Evolutionary conservation across 1,140 invertebrate genomes (phyloP).

Genomic region (Bombus huntii): DNA sequence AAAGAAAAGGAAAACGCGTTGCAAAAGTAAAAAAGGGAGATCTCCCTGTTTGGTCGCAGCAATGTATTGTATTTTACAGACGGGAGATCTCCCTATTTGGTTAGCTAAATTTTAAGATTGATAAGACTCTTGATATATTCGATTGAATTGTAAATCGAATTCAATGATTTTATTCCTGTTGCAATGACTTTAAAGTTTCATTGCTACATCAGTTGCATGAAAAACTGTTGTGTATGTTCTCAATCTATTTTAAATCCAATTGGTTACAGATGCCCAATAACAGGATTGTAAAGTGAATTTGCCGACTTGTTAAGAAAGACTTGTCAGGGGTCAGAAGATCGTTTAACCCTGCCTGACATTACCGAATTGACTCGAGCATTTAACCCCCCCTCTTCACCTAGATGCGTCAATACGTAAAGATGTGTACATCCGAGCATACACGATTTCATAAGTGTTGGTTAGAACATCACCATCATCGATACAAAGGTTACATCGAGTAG

Average conservation of each 20-base stretch:
- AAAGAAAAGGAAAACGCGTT: no score
- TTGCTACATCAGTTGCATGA: no score
- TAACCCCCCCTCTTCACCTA: conserved; percentile 62
- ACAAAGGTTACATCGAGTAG: conserved; percentile 39
- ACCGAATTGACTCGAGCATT: conserved; percentile 78
- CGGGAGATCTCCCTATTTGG: no score
- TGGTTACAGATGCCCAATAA: conserved; percentile 28
- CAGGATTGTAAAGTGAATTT: conserved; percentile 58
- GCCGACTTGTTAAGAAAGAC: conserved; percentile 57
- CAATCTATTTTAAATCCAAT: neutral
- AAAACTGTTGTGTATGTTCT: neutral
- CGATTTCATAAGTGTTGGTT: conserved; percentile 7
- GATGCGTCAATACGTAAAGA: conserved; percentile 29
- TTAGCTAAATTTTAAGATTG: neutral
- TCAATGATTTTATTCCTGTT: neutral
- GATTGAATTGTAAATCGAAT: neutral
- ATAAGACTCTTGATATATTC: neutral
- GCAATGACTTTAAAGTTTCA: neutral
- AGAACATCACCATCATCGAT: conserved; percentile 38
- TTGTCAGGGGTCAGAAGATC: conserved; percentile 72
- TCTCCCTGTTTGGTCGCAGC: no score
- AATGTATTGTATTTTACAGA: no score
- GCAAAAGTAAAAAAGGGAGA: no score
- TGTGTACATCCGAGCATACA: conserved; percentile 6
- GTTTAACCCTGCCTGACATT: conserved; percentile 75